These are phyloP conservation scores for Heliconius eleuchia DNA, from an alignment of 1,140 invertebrate species.

Conservation along the genomic window DNA sequence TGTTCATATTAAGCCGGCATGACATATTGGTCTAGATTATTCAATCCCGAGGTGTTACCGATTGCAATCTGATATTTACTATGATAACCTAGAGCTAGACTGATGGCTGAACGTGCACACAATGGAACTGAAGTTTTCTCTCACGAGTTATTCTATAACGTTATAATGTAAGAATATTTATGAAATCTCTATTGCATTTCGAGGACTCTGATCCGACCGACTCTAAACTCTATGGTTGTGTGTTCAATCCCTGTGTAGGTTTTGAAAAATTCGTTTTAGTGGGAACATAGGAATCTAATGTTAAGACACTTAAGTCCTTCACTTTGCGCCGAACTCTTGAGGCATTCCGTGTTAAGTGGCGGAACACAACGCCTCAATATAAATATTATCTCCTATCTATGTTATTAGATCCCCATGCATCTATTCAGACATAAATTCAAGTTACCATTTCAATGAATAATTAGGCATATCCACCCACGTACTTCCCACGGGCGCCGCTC, in stretches of 20 bases:
- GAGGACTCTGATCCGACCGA: too few species aligned
- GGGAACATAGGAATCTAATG: too few species aligned
- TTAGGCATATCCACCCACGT: constrained; percentile 30
- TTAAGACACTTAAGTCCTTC: too few species aligned
- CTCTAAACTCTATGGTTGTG: too few species aligned
- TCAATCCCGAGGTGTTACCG: constrained; percentile 27
- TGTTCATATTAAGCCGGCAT: constrained; percentile 9
- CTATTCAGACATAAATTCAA: neutral
- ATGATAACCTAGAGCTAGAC: constrained; percentile 19
- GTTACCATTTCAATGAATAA: constrained; percentile 23
- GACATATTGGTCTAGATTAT: constrained; percentile 18
- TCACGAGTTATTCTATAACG: constrained; percentile 13
- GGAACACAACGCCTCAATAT: neutral
- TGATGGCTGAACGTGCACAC: constrained; percentile 7
- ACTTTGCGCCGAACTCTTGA: neutral
- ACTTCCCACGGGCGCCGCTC: constrained; percentile 45
- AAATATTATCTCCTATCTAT: neutral
- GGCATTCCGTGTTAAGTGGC: neutral
- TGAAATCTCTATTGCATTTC: neutral
- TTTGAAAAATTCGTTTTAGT: too few species aligned
- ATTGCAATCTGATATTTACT: constrained; percentile 20
- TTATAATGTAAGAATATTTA: constrained; percentile 1
- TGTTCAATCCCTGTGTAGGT: too few species aligned
- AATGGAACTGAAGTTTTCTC: constrained; percentile 3
- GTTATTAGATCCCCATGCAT: constrained; percentile 6